A percentile compares a stretch with the other conserved stretches of the same genome.
These are phyloP conservation scores for Lagopus muta DNA, from an alignment of 2,113 vertebrate species.

Conservation along the genomic window DNA sequence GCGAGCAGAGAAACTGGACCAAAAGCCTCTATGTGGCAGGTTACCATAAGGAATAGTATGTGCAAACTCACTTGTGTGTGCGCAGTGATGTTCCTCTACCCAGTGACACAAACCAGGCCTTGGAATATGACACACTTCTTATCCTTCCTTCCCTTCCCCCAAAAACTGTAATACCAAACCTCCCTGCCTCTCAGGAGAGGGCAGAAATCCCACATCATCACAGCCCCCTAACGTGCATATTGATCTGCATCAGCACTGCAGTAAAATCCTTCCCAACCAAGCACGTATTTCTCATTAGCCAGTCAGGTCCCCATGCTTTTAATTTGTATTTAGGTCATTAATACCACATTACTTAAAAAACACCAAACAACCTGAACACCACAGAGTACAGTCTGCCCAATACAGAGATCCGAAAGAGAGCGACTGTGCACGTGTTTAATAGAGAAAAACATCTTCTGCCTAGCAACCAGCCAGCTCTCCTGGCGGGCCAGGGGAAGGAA, in stretches of 20 bases:
- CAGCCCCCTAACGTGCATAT: not conserved
- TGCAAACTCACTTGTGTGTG: not conserved
- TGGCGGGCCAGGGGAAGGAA: slow-evolving; percentile 4
- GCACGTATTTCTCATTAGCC: not conserved
- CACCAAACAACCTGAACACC: not conserved
- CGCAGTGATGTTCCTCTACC: not conserved
- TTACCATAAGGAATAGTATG: not conserved
- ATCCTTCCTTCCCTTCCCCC: not conserved
- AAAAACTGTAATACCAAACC: not conserved
- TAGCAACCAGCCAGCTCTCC: slow-evolving; percentile 55
- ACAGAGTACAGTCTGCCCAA: not conserved
- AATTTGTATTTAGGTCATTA: slow-evolving; percentile 34
- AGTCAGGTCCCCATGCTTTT: not conserved
- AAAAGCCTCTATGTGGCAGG: not conserved
- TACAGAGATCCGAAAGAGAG: not conserved
- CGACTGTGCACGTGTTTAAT: not conserved
- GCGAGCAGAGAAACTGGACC: slow-evolving; percentile 7
- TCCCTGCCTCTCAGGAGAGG: not conserved
- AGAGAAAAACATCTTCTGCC: slow-evolving; percentile 54
- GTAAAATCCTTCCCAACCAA: not conserved
- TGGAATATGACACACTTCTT: not conserved
- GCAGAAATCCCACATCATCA: not conserved
- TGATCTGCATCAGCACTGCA: not conserved
- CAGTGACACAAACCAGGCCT: slow-evolving; percentile 11
- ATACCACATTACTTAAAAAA: not conserved